These are phyloP conservation scores for Esox niger DNA, from an alignment of 2,113 vertebrate genomes.

Conservation along the genomic window DNA sequence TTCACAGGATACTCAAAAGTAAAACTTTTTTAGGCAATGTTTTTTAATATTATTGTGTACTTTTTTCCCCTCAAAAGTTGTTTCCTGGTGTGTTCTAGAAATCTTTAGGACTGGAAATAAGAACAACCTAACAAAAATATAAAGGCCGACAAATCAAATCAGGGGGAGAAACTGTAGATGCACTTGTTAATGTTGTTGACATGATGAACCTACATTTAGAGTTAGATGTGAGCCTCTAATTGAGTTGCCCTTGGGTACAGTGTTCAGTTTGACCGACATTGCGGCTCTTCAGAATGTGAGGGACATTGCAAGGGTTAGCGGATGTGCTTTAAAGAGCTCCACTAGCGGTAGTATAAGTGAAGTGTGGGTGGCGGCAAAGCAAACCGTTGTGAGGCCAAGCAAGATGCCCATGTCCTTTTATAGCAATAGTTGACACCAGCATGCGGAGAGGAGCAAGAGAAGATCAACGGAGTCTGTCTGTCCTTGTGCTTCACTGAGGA, in stretches of 20 bases:
- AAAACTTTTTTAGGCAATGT: too few relatives aligned
- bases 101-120: too few relatives aligned
- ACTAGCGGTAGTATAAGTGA: conserved; percentile 18
- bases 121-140: too few relatives aligned
- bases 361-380: conserved; percentile 1
- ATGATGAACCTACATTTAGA: neutral
- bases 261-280: conserved; percentile 25
- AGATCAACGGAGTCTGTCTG: conserved; percentile 55
- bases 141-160: too few relatives aligned
- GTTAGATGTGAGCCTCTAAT: neutral
- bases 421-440: conserved; percentile 71
- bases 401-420: conserved; percentile 76
- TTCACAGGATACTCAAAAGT: too few relatives aligned
- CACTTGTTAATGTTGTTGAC: neutral
- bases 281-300: conserved; percentile 42
- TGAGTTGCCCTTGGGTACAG: conserved; percentile 14
- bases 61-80: neutral
- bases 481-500: conserved; percentile 30
- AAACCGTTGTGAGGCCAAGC: conserved; percentile 35
- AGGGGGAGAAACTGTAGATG: neutral
- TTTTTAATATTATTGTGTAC: too few relatives aligned
- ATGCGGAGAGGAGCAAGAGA: conserved; percentile 32
- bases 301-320: conserved; percentile 60
- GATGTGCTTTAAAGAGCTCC: conserved; percentile 47
- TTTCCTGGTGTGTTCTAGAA: neutral